Percentiles rank a stretch among this genome's conserved stretches.
phyloP scores from a whole-genome alignment of 1,140 invertebrate genomes.

The Planococcus citri region DNA sequence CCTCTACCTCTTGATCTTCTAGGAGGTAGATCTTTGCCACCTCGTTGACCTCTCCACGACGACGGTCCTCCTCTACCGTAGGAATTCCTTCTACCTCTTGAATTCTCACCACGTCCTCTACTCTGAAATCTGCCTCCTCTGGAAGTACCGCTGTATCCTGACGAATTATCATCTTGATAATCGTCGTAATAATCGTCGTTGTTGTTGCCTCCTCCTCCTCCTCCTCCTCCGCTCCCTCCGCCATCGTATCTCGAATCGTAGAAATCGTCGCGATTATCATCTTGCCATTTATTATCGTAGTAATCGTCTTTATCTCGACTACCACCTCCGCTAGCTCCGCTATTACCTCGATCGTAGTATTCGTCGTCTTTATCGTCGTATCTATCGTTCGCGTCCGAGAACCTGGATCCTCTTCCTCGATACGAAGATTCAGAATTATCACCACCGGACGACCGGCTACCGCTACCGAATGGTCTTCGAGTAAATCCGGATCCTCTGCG shows the following conservation, averaged over 20 bases:
- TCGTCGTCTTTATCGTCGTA: constrained; percentile 9
- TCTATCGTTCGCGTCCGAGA: background rate
- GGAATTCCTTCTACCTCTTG: background rate
- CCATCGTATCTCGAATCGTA: background rate
- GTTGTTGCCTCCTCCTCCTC: too few relatives aligned
- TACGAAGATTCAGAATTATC: constrained; percentile 11
- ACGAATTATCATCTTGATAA: background rate
- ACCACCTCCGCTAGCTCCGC: constrained; percentile 7
- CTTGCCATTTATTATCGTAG: background rate
- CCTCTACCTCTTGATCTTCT: background rate
- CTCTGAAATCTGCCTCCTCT: background rate
- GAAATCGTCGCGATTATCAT: background rate
- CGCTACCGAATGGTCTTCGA: background rate
- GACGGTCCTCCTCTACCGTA: background rate
- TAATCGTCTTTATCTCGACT: background rate
- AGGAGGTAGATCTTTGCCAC: background rate
- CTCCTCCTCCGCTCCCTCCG: too few relatives aligned
- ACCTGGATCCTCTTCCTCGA: constrained; percentile 2
- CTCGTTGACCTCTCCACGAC: background rate
- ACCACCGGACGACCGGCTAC: background rate
- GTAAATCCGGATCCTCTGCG: constrained; percentile 1
- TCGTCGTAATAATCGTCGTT: constrained; percentile 10
- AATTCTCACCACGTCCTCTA: background rate
- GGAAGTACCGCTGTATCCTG: background rate
- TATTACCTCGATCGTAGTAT: background rate